A percentile compares a stretch with the other conserved stretches of the same genome.
phyloP scores from a whole-genome alignment of 2,888 invertebrate genomes.

The Erpobdella octoculata region DNA sequence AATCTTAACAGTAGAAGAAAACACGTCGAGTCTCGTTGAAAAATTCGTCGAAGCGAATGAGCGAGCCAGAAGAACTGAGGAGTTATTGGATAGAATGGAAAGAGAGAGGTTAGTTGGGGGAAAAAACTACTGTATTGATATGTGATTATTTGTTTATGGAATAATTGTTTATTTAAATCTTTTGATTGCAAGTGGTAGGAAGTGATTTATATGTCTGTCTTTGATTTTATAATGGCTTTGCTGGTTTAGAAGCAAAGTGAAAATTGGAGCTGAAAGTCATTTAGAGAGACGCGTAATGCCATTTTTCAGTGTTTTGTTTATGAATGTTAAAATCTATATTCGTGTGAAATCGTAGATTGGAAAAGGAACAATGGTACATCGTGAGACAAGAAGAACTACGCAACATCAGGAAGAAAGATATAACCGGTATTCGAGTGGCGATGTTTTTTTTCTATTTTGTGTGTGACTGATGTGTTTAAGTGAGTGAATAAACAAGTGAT shows the following conservation, averaged over 20 bases:
- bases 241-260: too few relatives aligned
- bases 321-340: too few relatives aligned
- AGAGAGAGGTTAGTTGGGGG: conserved; percentile 43
- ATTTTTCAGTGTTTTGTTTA: too few relatives aligned
- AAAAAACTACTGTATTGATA: background rate
- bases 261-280: too few relatives aligned
- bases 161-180: background rate
- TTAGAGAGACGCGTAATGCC: too few relatives aligned
- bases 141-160: background rate
- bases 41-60: conserved; percentile 45
- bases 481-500: too few relatives aligned
- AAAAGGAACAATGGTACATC: conserved; percentile 45
- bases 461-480: background rate
- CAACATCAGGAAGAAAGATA: conserved; percentile 46
- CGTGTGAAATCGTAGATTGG: too few relatives aligned
- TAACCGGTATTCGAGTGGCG: conserved; percentile 42
- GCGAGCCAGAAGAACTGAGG: conserved; percentile 46
- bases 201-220: background rate
- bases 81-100: conserved; percentile 47
- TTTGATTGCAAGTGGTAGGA: background rate
- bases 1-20: conserved; percentile 35
- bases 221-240: background rate
- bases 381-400: conserved; percentile 47
- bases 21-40: conserved; percentile 42
- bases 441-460: background rate